Percentiles rank a stretch among this genome's conserved stretches.
Evolutionary conservation across 1,140 invertebrate species (phyloP).

Genomic region (Drosophila sp.): DNA sequence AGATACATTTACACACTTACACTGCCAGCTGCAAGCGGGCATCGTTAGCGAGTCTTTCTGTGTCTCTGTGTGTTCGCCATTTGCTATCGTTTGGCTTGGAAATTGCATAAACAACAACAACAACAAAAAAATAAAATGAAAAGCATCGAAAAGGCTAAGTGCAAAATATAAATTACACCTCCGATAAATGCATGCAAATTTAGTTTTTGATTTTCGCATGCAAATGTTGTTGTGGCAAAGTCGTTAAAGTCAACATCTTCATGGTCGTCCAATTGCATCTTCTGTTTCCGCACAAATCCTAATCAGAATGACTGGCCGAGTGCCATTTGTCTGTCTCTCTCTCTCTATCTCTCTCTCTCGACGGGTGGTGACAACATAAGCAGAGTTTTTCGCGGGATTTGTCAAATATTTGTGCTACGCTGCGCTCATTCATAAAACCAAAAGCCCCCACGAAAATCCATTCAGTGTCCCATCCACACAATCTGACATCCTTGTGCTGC

Average conservation of each 20-base stretch:
- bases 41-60: conserved; percentile 52
- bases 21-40: conserved; percentile 29
- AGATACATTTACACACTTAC: conserved; percentile 71
- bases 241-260: conserved; percentile 23
- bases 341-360: conserved; percentile 26
- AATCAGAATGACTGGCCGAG: conserved; percentile 30
- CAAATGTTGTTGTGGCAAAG: conserved; percentile 27
- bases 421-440: conserved; percentile 62
- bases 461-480: conserved; percentile 28
- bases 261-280: conserved; percentile 4
- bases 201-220: conserved; percentile 46
- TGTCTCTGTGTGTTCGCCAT: conserved; percentile 32
- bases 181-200: conserved; percentile 67
- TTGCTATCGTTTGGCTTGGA: conserved; percentile 36
- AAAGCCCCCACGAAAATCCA: conserved; percentile 37
- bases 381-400: conserved; percentile 77
- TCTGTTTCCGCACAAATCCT: conserved; percentile 14
- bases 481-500: conserved; percentile 18
- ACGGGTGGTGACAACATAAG: conserved; percentile 69
- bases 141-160: conserved; percentile 39
- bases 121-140: conserved; percentile 44
- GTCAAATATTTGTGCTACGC: conserved; percentile 79
- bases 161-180: conserved; percentile 72
- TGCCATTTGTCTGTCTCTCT: conserved; percentile 36
- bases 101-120: conserved; percentile 72